Conservation (phyloP, 2,113 vertebrate genomes). For the Agapornis roseicollis region DNA sequence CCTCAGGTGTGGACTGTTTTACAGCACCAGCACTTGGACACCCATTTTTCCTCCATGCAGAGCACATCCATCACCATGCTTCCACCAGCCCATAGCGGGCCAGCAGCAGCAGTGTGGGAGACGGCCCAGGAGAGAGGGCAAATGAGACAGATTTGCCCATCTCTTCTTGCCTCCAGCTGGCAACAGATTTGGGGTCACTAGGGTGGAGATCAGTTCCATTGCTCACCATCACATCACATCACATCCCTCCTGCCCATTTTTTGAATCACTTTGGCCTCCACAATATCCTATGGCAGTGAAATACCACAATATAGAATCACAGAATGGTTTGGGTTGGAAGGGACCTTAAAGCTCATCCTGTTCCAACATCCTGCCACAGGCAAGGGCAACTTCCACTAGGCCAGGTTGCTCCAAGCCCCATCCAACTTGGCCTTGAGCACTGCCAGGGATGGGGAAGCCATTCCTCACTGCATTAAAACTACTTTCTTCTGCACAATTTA, state of each 20-base stretch:
- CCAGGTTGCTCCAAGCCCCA: not conserved
- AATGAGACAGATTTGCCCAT: not conserved
- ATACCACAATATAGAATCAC: not conserved
- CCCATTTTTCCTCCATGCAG: not conserved
- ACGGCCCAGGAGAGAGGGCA: not conserved
- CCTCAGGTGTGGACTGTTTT: not conserved
- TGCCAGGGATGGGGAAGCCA: not conserved
- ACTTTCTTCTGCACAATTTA: not conserved
- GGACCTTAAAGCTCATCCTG: not conserved
- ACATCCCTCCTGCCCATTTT: not conserved
- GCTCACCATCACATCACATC: not conserved
- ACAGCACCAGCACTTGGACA: not conserved
- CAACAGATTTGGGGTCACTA: not conserved
- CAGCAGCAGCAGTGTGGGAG: not conserved
- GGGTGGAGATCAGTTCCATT: not conserved
- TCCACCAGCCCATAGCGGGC: not conserved
- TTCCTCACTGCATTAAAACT: not conserved
- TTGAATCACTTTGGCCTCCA: not conserved
- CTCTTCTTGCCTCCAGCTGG: not conserved
- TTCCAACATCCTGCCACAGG: not conserved
- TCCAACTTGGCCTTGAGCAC: not conserved
- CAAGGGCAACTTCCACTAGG: not conserved
- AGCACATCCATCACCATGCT: rapidly evolving
- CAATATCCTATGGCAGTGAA: not conserved
- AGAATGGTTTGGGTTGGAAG: not conserved